Evolutionary conservation across 2,888 invertebrate genomes (phyloP), one percentile per base, ranked within the genome.

Genomic region (Alsophila aescularia): DNA sequence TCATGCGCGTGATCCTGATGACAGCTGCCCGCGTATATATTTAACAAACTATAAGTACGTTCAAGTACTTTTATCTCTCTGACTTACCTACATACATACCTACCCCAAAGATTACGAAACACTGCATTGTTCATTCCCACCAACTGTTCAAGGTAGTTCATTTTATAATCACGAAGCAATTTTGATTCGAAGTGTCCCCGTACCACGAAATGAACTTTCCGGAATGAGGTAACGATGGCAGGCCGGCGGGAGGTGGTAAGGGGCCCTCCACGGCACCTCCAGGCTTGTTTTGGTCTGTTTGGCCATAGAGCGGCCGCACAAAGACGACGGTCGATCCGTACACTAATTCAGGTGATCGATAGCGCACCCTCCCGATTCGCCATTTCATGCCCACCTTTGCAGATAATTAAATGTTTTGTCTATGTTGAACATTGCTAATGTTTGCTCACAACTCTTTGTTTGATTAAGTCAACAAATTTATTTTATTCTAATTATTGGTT

Each of bases 301-400:
- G 86, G 87, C 79, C 85, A 85, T 85, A 87, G 86, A 82, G 85
- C 87, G 87, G 87, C 74, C 81, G 80, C 87, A 90, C 89, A 90
- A 91, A 90, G 90, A 90, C 90, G 89, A 77, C 83, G 85, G 81
- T 82, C 90, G 90, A 90, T 89, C 85, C 88, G 88, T 87, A 87
- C 90, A 90, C 90, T 90, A 90, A 91, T 91, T 90, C 89, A 87
- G 85, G 82, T 90, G 90, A 91, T 91, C 90, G 90, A 91, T 91
- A 91, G 85, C 86, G 88, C 89, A 86, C 84, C 87, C 85, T 75
- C 79, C 85, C 81, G 76, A 76, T 73, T 73, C 69, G 83, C 86
- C 88, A 83, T 89, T 90, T 89, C 77, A 83, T 74, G 83, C 81
- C 81, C 77, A 82, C 83, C 80, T 83, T 73, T 67, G 65, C 62